Conservation (phyloP, 2,797 vertebrate species). For the Anguilla pacifica region DNA sequence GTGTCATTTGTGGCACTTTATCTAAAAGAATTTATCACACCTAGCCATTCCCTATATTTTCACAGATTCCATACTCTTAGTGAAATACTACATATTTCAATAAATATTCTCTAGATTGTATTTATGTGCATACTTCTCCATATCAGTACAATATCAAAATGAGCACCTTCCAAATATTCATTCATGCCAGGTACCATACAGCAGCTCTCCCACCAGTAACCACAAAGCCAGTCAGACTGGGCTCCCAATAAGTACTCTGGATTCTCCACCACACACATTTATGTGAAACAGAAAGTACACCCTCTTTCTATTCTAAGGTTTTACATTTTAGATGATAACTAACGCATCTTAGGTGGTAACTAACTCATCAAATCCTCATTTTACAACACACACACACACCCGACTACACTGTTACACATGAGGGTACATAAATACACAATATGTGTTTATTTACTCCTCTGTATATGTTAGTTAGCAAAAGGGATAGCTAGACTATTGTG, state of each 20-base stretch:
- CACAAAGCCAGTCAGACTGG: background rate
- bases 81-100: background rate
- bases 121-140: background rate
- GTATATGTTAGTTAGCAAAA: too few species aligned
- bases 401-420: too few species aligned
- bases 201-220: background rate
- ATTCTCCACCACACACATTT: background rate
- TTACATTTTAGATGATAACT: too few species aligned
- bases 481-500: too few species aligned
- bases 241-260: background rate
- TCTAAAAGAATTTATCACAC: background rate
- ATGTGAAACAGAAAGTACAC: background rate
- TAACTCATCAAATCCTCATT: background rate
- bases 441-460: too few species aligned
- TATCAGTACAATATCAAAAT: background rate
- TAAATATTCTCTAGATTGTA: background rate
- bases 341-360: too few species aligned
- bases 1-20: background rate
- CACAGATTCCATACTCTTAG: background rate
- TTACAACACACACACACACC: background rate
- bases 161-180: background rate
- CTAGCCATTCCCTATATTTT: background rate
- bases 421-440: too few species aligned
- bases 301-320: too few species aligned
- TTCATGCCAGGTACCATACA: background rate